Evolutionary conservation across 2,888 invertebrate species (phyloP), one percentile per base, ranked within the genome.

Genomic region (Agrilus cyanescens): DNA sequence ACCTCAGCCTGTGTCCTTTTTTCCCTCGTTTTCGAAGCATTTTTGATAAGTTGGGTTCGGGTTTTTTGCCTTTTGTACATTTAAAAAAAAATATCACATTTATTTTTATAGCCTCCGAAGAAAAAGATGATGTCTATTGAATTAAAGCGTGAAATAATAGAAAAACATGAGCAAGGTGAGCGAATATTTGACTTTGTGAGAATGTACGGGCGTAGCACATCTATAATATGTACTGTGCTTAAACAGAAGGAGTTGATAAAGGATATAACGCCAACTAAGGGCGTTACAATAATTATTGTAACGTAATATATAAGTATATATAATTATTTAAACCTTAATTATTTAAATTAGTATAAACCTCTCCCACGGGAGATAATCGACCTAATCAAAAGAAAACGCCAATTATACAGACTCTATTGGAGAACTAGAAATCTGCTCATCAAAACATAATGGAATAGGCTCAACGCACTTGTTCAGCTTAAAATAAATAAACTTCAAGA

Each of bases 161-260:
- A 18, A 18, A 18, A 18, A 18, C 3, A 37, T 20, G 37, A 37
- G 12, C 18, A 20, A 18, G 37, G 37, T 2, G 12, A 13, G 37
- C 37, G 20, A 29, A 20, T 37, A 20, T 14, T 15, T 12, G 37
- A 15, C 25, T 6, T 37, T 1, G 37, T 15, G 10, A 16, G 15
- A 5, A 10, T 12, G 8, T 13, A 37, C 25, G 10, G 18, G 3
- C 16, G 12, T 16, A 32, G 15, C 10, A 32, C 8, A 12, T 39
- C 13, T 10, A 18, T 5, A 5, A 18, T 18, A 4, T 18, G 18
- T 5, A 18, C 5, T 18, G 35, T 52, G 32, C 38, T 52, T 5
- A 52, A 52, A 32, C 38, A 46, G 30, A 51, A 51, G 40, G 47
- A 51, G 25, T 15, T 29, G 37, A 49, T 52, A 47, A 51, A 40